Evolutionary conservation across 2,113 vertebrate species (phyloP).

Genomic region (Sinosuthora webbiana): DNA sequence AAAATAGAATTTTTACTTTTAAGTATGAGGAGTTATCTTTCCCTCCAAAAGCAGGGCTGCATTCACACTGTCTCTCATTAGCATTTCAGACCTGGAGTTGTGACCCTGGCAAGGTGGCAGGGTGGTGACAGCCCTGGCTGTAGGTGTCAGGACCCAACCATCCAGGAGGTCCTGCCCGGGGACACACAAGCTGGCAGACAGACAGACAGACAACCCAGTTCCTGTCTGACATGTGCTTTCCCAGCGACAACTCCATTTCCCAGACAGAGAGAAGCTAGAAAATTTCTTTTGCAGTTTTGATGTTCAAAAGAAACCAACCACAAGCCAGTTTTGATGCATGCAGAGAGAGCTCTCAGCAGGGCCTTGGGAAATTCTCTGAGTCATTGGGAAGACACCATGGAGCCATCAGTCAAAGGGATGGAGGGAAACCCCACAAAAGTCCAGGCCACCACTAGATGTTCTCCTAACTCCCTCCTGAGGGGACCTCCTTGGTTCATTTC

Average conservation of each 20-base stretch:
- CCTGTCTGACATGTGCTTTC: not conserved
- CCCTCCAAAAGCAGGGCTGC: not conserved
- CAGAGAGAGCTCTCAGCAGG: not conserved
- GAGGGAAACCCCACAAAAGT: not conserved
- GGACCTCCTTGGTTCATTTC: not conserved
- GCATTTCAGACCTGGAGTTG: not conserved
- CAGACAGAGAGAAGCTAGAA: not conserved
- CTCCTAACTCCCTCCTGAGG: not conserved
- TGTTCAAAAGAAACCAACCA: not conserved
- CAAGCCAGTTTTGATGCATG: not conserved
- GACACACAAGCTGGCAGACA: not conserved
- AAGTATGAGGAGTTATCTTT: not conserved
- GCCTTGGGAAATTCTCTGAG: not conserved
- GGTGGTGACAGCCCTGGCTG: not conserved
- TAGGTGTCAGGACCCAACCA: fast-evolving
- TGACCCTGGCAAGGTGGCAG: not conserved
- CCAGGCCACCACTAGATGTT: not conserved
- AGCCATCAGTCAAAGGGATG: not conserved
- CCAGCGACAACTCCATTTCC: not conserved
- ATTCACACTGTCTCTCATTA: not conserved
- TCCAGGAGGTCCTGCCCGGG: not conserved
- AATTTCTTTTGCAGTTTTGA: not conserved
- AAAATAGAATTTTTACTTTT: not conserved
- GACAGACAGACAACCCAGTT: not conserved
- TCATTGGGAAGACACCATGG: not conserved